Evolutionary conservation across 2,888 invertebrate genomes (phyloP).

Genomic region (Eudasyphora cyanicolor): DNA sequence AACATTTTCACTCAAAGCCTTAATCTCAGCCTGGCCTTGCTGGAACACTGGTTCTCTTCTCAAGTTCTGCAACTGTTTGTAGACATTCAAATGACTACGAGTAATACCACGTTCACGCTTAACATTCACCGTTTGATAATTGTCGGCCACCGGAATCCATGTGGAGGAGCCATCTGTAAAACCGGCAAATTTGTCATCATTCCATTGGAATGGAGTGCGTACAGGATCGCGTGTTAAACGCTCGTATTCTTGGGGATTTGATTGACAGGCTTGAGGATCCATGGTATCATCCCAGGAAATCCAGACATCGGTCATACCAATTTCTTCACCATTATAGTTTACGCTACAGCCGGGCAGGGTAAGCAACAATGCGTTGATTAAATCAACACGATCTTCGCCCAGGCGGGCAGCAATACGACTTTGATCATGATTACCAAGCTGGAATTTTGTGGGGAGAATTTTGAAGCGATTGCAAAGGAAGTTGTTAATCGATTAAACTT

Average conservation of each 20-base stretch:
- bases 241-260: constrained; percentile 82
- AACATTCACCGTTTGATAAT: constrained; percentile 83
- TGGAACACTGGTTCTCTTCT: constrained; percentile 81
- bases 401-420: constrained; percentile 85
- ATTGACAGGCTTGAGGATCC: constrained; percentile 82
- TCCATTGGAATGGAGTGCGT: constrained; percentile 85
- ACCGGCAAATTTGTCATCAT: constrained; percentile 76
- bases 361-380: constrained; percentile 89
- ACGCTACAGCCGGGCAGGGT: constrained; percentile 91
- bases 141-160: constrained; percentile 80
- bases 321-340: constrained; percentile 87
- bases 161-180: constrained; percentile 74
- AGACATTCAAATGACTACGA: constrained; percentile 83
- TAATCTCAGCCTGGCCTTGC: constrained; percentile 81
- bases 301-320: constrained; percentile 83
- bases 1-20: constrained; percentile 78
- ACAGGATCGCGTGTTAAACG: constrained; percentile 83
- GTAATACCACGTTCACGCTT: constrained; percentile 79
- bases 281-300: constrained; percentile 81
- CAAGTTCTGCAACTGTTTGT: constrained; percentile 81
- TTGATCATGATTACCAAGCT: constrained; percentile 90
- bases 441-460: not conserved
- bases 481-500: constrained; percentile 69
- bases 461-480: not conserved
- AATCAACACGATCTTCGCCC: constrained; percentile 86